Evolutionary conservation across 2,113 vertebrate genomes (phyloP).

Genomic region (Mastomys natalensis): DNA sequence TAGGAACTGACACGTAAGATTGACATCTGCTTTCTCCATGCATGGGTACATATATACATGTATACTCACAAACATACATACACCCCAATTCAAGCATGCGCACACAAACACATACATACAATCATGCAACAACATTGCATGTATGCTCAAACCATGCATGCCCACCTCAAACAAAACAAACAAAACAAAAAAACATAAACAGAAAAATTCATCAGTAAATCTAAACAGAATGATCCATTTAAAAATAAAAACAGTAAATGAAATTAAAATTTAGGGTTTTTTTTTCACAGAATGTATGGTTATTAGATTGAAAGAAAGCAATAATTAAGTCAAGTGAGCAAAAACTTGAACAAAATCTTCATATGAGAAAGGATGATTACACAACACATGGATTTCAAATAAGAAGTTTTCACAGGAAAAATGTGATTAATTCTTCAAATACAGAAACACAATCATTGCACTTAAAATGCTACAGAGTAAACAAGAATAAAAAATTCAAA

Average conservation of each 20-base stretch:
- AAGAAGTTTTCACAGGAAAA: neutral
- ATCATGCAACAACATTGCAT: too few relatives aligned
- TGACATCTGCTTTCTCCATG: neutral
- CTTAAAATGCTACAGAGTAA: neutral
- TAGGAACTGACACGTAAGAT: neutral
- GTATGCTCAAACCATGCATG: neutral
- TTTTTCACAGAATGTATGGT: neutral
- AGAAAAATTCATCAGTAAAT: neutral
- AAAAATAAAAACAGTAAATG: neutral
- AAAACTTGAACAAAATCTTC: neutral
- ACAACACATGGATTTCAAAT: neutral
- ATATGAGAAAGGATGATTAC: neutral
- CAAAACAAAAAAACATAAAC: neutral
- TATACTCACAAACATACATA: neutral
- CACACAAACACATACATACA: too few relatives aligned
- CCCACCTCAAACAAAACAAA: too few relatives aligned
- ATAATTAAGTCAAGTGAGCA: neutral
- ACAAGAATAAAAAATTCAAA: neutral
- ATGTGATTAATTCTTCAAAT: neutral
- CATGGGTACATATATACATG: neutral
- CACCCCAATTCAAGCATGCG: neutral
- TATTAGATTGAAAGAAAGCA: neutral
- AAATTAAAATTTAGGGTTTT: neutral
- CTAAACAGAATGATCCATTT: neutral
- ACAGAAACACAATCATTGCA: neutral